phyloP scores from a whole-genome alignment of 2,113 vertebrate species.

The Mesoclemmys tuberculata region DNA sequence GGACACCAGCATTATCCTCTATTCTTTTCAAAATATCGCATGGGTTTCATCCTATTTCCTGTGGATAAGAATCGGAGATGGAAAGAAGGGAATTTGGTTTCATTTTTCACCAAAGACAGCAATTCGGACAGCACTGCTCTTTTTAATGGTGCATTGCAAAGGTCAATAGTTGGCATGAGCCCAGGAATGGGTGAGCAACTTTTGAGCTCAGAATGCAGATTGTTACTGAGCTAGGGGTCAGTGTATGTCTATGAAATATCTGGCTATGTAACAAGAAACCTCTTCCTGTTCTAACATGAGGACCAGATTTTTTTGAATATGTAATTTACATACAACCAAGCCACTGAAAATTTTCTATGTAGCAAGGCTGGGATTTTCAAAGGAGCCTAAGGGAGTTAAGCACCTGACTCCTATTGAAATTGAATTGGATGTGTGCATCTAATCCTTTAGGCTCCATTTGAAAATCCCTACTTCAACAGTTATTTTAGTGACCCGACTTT shows the following conservation, averaged over 20 bases:
- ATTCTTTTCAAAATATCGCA: neutral
- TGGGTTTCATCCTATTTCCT: neutral
- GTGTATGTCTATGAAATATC: neutral
- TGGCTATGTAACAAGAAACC: neutral
- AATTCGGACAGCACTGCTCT: rapidly evolving
- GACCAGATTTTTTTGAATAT: neutral
- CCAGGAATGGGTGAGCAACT: neutral
- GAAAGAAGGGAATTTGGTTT: slow-evolving; percentile 27
- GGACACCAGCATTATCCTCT: neutral
- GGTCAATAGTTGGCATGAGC: neutral
- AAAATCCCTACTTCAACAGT: neutral
- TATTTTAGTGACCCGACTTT: neutral
- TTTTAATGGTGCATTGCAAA: neutral
- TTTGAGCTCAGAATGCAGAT: neutral
- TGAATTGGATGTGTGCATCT: neutral
- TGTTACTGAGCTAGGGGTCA: neutral
- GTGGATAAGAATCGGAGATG: neutral
- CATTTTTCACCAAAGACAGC: neutral
- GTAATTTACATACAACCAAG: neutral
- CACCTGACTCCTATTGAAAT: neutral
- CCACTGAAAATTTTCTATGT: no score
- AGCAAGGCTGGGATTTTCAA: neutral
- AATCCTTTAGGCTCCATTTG: slow-evolving; percentile 4
- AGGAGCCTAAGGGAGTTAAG: neutral
- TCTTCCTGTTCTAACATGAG: neutral